These are phyloP conservation scores for Pagetopsis macropterus DNA, from an alignment of 2,797 vertebrate species.

Conservation along the genomic window DNA sequence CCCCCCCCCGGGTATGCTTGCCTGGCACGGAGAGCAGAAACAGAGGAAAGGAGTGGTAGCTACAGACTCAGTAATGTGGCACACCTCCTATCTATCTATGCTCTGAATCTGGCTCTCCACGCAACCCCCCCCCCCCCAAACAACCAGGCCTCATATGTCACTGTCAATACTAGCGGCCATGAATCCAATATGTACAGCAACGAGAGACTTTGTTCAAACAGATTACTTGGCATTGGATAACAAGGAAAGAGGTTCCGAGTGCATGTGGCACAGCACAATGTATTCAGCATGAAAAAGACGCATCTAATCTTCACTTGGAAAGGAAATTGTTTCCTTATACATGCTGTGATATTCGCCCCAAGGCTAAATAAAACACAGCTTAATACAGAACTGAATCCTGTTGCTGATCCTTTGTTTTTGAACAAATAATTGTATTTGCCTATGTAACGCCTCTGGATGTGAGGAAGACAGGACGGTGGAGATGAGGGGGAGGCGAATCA, in stretches of 20 bases:
- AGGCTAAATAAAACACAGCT: conserved; percentile 41
- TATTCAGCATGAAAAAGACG: conserved; percentile 20
- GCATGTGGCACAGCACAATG: conserved; percentile 16
- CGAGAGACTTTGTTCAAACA: conserved; percentile 60
- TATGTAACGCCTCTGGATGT: conserved; percentile 28
- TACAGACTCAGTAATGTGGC: conserved; percentile 36
- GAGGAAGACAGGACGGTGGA: conserved; percentile 26
- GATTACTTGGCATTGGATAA: conserved; percentile 67
- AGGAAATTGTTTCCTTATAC: conserved; percentile 32
- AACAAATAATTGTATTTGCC: conserved; percentile 69
- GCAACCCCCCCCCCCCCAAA: not conserved
- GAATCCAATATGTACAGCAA: conserved; percentile 63
- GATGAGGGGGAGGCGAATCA: conserved; percentile 23
- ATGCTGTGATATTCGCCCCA: conserved; percentile 29
- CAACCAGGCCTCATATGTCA: conserved; percentile 63
- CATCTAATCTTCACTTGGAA: conserved; percentile 39
- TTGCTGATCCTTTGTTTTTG: conserved; percentile 63
- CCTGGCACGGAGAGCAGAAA: conserved; percentile 37
- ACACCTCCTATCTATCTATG: conserved; percentile 37
- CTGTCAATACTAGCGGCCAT: conserved; percentile 54
- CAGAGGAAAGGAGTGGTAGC: conserved; percentile 37
- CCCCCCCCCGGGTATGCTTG: conserved; percentile 39
- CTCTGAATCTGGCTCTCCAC: conserved; percentile 20
- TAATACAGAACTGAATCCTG: conserved; percentile 48
- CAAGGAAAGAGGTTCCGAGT: conserved; percentile 41